A percentile compares a stretch with the other conserved stretches of the same genome.
Conservation (phyloP, 1,140 invertebrate species). For the Heliconius hermathena region DNA sequence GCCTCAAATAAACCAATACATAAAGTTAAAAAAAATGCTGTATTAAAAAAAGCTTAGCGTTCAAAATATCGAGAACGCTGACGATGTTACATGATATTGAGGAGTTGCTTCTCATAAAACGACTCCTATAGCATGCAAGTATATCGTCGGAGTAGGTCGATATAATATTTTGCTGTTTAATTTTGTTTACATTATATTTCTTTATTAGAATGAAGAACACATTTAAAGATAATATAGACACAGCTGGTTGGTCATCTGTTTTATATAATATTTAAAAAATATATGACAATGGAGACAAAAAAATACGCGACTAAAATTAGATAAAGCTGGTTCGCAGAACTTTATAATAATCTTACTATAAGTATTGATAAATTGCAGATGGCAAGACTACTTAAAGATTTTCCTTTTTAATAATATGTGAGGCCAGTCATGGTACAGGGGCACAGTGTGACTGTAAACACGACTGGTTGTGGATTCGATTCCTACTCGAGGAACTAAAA, state of each 20-base stretch:
- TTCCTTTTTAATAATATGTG: neutral
- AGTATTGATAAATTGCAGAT: neutral
- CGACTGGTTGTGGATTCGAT: too few relatives aligned
- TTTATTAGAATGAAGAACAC: slow-evolving; percentile 4
- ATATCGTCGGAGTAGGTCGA: neutral
- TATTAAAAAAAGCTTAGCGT: neutral
- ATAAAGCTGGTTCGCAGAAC: neutral
- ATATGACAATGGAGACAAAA: neutral
- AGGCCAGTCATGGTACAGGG: too few relatives aligned
- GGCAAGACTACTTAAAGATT: neutral
- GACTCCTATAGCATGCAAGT: neutral
- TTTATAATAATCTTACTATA: neutral
- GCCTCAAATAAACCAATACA: neutral
- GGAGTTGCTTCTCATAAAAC: slow-evolving; percentile 7
- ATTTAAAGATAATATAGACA: slow-evolving; percentile 17
- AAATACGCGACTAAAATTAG: neutral
- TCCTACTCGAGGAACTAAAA: too few relatives aligned
- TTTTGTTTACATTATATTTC: neutral
- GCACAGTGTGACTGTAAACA: too few relatives aligned
- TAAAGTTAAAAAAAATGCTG: neutral
- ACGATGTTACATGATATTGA: slow-evolving; percentile 2
- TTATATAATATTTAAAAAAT: slow-evolving; percentile 10
- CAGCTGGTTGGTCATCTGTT: slow-evolving; percentile 23
- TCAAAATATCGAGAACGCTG: slow-evolving; percentile 5
- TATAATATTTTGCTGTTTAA: neutral